phyloP scores from a whole-genome alignment of 2,797 vertebrate genomes.

The Argentina silus region DNA sequence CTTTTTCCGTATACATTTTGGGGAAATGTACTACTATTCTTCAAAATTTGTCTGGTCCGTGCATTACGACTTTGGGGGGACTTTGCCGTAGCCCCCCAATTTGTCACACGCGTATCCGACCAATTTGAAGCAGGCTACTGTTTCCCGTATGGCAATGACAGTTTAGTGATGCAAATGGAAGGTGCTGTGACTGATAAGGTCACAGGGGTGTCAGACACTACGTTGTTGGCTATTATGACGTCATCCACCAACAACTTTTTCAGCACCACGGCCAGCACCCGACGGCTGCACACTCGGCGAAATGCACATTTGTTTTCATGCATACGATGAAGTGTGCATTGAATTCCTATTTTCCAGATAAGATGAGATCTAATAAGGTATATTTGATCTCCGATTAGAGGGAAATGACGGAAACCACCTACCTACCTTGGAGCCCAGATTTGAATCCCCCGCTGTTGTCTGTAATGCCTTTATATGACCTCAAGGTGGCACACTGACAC shows the following conservation, averaged over 20 bases:
- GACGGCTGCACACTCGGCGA: no score
- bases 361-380: neutral
- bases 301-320: no score
- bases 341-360: no score
- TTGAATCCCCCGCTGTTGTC: neutral
- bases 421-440: no score
- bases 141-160: neutral
- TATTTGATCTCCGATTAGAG: neutral
- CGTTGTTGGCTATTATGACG: neutral
- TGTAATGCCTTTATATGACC: constrained; percentile 14
- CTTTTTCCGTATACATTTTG: constrained; percentile 59
- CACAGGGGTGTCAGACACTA: neutral
- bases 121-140: neutral
- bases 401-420: no score
- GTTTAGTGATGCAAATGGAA: neutral
- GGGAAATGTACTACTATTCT: constrained; percentile 2
- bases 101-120: neutral
- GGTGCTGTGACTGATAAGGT: neutral
- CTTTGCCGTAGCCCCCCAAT: neutral
- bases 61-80: neutral
- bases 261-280: no score
- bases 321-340: no score
- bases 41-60: constrained; percentile 2
- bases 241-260: neutral
- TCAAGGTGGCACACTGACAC: constrained; percentile 49